Evolutionary conservation across 2,797 vertebrate species (phyloP).

Genomic region (Dipus sagitta): DNA sequence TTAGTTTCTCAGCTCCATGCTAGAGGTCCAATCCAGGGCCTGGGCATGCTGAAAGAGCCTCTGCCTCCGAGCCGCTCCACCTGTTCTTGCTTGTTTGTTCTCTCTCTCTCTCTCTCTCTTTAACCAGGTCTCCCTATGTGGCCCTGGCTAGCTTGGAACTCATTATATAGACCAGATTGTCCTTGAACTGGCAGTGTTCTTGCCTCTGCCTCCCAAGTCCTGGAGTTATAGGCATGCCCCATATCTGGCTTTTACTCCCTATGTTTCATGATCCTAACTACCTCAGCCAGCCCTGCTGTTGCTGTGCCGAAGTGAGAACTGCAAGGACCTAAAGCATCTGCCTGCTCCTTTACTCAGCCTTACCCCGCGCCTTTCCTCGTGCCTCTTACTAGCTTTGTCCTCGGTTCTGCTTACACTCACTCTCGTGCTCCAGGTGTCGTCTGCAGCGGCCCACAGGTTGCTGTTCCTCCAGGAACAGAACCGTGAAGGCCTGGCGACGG

Average conservation of each 20-base stretch:
- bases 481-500: background rate
- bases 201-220: background rate
- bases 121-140: background rate
- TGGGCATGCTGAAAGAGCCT: background rate
- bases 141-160: background rate
- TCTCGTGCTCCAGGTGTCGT: background rate
- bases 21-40: background rate
- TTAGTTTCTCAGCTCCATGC: background rate
- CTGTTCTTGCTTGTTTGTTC: background rate
- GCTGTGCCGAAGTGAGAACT: background rate
- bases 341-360: slow-evolving; percentile 8
- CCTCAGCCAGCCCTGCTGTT: background rate
- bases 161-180: background rate
- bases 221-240: background rate
- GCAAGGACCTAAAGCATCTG: background rate
- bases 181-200: background rate
- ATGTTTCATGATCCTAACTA: background rate
- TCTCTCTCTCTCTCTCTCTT: too few species aligned
- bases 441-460: background rate
- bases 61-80: background rate
- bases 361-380: background rate
- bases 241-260: background rate
- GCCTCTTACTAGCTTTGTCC: background rate
- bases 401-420: background rate
- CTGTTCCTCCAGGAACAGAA: background rate